phyloP scores from a whole-genome alignment of 2,888 invertebrate species.

The Erannis defoliaria region DNA sequence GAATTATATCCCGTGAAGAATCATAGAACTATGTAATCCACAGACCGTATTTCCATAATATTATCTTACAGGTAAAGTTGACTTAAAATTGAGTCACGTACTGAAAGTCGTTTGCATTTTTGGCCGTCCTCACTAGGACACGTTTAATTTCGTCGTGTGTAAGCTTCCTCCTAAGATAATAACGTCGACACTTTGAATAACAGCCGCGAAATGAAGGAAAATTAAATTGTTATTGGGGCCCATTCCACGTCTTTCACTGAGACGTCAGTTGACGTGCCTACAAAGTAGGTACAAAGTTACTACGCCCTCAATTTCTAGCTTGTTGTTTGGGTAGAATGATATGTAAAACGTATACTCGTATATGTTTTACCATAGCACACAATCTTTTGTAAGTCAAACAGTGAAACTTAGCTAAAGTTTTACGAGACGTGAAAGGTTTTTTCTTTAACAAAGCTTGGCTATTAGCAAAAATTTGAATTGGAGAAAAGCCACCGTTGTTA shows the following conservation, averaged over 20 bases:
- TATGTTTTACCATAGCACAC: background rate
- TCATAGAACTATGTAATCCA: too few relatives aligned
- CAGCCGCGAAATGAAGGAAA: slow-evolving; percentile 41
- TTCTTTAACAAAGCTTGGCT: background rate
- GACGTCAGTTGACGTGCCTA: slow-evolving; percentile 7
- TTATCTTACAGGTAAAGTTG: slow-evolving; percentile 2
- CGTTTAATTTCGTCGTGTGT: slow-evolving; percentile 39
- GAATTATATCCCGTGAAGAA: too few relatives aligned
- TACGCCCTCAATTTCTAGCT: background rate
- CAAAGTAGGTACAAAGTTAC: background rate
- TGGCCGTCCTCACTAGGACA: slow-evolving; percentile 38
- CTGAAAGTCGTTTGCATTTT: slow-evolving; percentile 27
- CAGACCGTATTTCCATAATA: background rate
- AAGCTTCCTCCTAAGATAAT: slow-evolving; percentile 43
- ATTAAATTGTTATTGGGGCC: slow-evolving; percentile 43
- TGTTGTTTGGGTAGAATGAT: background rate
- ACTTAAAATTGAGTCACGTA: slow-evolving; percentile 26
- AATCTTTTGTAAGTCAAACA: background rate
- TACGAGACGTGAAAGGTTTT: background rate
- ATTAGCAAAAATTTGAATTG: background rate
- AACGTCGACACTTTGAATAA: slow-evolving; percentile 40
- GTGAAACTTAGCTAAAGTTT: background rate
- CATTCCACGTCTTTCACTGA: slow-evolving; percentile 39
- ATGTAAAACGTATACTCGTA: too few relatives aligned
- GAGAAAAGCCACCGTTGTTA: too few relatives aligned